Percentiles rank a stretch among this genome's conserved stretches.
Evolutionary conservation across 2,888 invertebrate species (phyloP).

Genomic region (Epistrophe eligans): DNA sequence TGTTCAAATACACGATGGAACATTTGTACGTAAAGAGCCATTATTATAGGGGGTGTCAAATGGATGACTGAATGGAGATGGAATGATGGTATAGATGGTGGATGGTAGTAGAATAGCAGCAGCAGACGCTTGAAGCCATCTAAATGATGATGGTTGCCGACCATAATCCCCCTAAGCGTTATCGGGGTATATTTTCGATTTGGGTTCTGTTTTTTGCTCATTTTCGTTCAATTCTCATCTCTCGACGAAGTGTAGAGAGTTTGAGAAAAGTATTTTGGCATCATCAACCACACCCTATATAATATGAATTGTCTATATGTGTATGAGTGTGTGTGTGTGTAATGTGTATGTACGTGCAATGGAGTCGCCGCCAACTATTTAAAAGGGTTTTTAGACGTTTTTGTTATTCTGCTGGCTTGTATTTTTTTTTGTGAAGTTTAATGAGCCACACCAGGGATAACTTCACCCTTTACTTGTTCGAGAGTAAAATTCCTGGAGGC

Average conservation of each 20-base stretch:
- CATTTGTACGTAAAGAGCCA: conserved; percentile 31
- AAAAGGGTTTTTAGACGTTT: conserved; percentile 53
- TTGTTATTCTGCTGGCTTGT: conserved; percentile 20
- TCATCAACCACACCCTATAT: conserved; percentile 64
- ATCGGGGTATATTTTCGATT: conserved; percentile 48
- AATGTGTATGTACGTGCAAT: conserved; percentile 1
- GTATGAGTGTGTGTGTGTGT: neutral
- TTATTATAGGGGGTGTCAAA: conserved; percentile 53
- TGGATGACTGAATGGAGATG: conserved; percentile 21
- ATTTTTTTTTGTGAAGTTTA: conserved; percentile 44
- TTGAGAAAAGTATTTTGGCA: conserved; percentile 53
- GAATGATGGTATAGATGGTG: conserved; percentile 4
- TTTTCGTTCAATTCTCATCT: conserved; percentile 31
- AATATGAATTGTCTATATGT: conserved; percentile 46
- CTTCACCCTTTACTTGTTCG: conserved; percentile 40
- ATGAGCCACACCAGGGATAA: conserved; percentile 62
- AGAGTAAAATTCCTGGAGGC: conserved; percentile 51
- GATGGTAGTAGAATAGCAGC: conserved; percentile 9
- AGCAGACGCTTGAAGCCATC: conserved; percentile 72
- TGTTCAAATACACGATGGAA: conserved; percentile 14
- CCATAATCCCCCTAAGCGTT: conserved; percentile 68
- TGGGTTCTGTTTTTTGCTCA: conserved; percentile 9
- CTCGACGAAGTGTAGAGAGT: conserved; percentile 6
- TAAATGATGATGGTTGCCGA: conserved; percentile 69
- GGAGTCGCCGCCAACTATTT: neutral